phyloP scores from a whole-genome alignment of 2,888 invertebrate genomes.

The Lasius platythorax region DNA sequence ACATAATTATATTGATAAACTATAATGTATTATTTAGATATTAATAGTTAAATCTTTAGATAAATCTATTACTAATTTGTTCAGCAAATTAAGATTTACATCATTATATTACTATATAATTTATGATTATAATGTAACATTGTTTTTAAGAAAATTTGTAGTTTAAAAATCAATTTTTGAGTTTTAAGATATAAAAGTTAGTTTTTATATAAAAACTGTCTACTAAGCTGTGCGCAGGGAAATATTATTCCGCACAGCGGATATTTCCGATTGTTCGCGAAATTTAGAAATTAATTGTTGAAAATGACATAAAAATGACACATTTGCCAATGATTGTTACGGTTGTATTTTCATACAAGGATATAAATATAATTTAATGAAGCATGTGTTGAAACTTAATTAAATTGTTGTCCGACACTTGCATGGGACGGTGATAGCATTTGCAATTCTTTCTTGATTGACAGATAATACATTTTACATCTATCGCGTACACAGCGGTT shows the following conservation, averaged over 20 bases:
- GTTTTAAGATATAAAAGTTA: not conserved
- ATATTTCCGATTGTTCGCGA: too few species aligned
- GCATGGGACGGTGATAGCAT: slow-evolving; percentile 46
- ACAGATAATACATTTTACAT: slow-evolving; percentile 61
- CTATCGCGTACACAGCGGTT: slow-evolving; percentile 40
- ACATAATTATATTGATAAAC: not conserved
- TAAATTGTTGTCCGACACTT: slow-evolving; percentile 44
- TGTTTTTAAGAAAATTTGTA: not conserved
- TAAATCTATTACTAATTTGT: not conserved
- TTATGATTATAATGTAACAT: not conserved
- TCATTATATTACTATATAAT: not conserved
- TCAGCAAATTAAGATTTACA: not conserved
- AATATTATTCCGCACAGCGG: not conserved
- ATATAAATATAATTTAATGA: slow-evolving; percentile 27
- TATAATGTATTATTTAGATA: not conserved
- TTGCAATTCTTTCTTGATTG: slow-evolving; percentile 63
- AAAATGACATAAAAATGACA: slow-evolving; percentile 1
- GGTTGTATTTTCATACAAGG: not conserved
- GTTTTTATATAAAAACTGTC: not conserved
- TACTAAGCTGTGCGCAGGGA: not conserved
- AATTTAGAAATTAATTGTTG: not conserved
- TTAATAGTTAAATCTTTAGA: not conserved
- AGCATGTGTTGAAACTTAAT: slow-evolving; percentile 54
- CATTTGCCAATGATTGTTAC: not conserved
- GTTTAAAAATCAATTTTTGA: not conserved